Conservation (phyloP, 2,113 vertebrate species). For the Hyperoodon ampullatus region DNA sequence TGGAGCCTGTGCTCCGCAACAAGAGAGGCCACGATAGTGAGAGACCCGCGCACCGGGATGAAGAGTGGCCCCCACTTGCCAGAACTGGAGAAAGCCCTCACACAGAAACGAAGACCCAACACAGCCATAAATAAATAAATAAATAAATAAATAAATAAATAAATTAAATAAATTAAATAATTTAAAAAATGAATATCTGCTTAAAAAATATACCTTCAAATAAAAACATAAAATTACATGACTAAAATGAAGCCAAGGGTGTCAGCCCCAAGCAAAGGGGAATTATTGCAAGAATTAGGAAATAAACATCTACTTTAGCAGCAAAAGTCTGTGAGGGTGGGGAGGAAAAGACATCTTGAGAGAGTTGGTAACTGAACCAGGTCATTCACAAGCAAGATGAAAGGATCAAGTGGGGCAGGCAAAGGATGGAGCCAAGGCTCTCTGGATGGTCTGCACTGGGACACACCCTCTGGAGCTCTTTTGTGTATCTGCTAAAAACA, state of each 20-base stretch:
- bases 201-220: background rate
- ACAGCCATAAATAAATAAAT: too few relatives aligned
- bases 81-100: too few relatives aligned
- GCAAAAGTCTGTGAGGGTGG: background rate
- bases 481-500: background rate
- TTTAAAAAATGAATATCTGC: too few relatives aligned
- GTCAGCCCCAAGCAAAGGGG: conserved; percentile 53
- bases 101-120: too few relatives aligned
- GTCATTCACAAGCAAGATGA: background rate
- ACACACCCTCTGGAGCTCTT: background rate
- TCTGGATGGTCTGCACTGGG: background rate
- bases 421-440: background rate
- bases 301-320: background rate
- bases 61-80: too few relatives aligned
- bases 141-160: too few relatives aligned
- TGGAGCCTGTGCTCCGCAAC: too few relatives aligned
- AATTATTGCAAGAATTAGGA: background rate
- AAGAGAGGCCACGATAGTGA: too few relatives aligned
- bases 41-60: too few relatives aligned
- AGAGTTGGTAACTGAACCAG: background rate
- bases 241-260: conserved; percentile 6
- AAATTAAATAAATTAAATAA: too few relatives aligned
- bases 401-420: background rate
- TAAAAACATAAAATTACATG: background rate
- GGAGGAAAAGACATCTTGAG: conserved; percentile 14